Percentiles rank a stretch among this genome's conserved stretches.
Evolutionary conservation across 2,797 vertebrate species (phyloP).

Genomic region (Pseudochirops corinnae): DNA sequence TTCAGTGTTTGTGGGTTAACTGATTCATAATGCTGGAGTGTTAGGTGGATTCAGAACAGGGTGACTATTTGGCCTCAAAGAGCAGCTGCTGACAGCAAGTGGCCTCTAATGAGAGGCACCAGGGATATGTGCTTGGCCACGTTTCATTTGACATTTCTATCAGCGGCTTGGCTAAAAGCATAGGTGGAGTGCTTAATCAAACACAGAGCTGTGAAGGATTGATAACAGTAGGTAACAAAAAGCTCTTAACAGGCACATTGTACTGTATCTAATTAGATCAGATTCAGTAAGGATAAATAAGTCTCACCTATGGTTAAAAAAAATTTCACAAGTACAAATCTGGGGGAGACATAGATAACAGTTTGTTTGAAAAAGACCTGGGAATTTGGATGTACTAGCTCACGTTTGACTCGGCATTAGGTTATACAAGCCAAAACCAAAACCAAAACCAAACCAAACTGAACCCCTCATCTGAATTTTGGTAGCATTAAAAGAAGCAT

Average conservation of each 20-base stretch:
- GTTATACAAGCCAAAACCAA: background rate
- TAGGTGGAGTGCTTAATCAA: background rate
- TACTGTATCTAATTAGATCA: background rate
- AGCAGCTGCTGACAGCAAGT: background rate
- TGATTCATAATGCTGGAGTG: constrained; percentile 14
- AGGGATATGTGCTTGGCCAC: background rate
- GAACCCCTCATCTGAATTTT: background rate
- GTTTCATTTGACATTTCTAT: background rate
- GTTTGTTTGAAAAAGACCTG: background rate
- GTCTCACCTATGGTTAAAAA: background rate
- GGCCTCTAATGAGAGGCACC: background rate
- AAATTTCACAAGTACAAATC: background rate
- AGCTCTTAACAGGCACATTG: background rate
- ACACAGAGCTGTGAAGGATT: background rate
- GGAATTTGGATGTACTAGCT: background rate
- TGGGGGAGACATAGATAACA: background rate
- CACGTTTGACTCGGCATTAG: background rate
- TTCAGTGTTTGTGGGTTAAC: constrained; percentile 36
- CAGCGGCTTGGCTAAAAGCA: background rate
- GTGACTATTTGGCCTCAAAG: background rate
- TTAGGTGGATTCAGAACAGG: background rate
- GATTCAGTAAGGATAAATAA: background rate
- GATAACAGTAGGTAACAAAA: background rate
- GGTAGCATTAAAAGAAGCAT: background rate
- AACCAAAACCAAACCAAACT: background rate